Conservation (phyloP, 2,113 vertebrate species). For the Ptilonorhynchus violaceus region DNA sequence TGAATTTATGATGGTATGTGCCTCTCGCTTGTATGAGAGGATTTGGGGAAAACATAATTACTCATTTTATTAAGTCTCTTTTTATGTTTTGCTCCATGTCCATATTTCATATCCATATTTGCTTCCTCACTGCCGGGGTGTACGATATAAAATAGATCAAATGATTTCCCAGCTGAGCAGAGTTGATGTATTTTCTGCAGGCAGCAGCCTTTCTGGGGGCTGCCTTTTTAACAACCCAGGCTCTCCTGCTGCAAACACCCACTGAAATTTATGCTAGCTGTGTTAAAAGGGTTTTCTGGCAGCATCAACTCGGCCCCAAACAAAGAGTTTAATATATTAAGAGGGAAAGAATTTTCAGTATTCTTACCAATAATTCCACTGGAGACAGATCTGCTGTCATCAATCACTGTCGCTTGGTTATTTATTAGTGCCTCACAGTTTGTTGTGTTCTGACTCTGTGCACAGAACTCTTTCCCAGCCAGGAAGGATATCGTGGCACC, state of each 20-base stretch:
- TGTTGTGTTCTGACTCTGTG: background rate
- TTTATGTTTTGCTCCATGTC: constrained; percentile 1
- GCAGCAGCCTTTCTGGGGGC: background rate
- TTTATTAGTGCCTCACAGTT: background rate
- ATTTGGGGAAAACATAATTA: constrained; percentile 21
- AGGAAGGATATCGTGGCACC: background rate
- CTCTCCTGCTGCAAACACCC: background rate
- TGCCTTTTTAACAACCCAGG: background rate
- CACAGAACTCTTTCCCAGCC: background rate
- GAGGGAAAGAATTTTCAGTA: constrained; percentile 24
- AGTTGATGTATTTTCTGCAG: background rate
- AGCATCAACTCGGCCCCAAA: background rate
- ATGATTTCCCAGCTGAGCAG: constrained; percentile 13
- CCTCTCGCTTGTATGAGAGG: background rate
- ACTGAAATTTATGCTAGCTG: background rate
- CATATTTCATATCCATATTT: constrained; percentile 7
- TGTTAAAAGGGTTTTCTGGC: constrained; percentile 29
- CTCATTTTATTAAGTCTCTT: constrained; percentile 35
- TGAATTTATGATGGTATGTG: background rate
- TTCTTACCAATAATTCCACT: background rate
- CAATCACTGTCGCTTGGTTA: background rate
- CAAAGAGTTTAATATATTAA: background rate
- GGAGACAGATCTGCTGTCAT: background rate
- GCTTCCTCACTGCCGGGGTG: background rate
- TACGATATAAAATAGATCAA: constrained; percentile 19